Percentiles rank a stretch among this genome's conserved stretches.
Evolutionary conservation across 2,888 invertebrate species (phyloP).

Genomic region (Ferrisia virgata): DNA sequence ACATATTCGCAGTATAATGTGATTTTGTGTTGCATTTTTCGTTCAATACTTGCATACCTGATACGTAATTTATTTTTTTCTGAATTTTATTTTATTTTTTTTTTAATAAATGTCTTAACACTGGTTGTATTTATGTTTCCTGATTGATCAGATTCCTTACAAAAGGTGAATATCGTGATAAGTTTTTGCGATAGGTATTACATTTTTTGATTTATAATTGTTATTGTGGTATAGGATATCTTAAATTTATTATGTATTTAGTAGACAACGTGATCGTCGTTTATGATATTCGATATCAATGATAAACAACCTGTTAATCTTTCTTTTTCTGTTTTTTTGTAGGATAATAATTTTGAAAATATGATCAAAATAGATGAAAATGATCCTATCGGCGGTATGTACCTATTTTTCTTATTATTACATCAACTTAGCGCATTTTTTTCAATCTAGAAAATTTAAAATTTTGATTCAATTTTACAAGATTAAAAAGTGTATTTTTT

Average conservation of each 20-base stretch:
- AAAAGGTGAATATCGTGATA: background rate
- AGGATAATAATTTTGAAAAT: slow-evolving; percentile 50
- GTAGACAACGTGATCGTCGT: background rate
- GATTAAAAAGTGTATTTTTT: too few relatives aligned
- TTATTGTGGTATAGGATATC: too few relatives aligned
- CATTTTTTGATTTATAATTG: too few relatives aligned
- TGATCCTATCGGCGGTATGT: slow-evolving; percentile 84
- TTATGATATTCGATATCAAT: background rate
- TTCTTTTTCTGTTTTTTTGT: background rate
- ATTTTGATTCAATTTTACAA: too few relatives aligned
- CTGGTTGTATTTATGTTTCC: background rate
- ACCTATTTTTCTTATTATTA: background rate
- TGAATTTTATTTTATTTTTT: background rate
- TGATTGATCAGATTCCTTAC: background rate
- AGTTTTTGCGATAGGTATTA: too few relatives aligned
- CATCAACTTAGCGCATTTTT: too few relatives aligned
- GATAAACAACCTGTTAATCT: too few relatives aligned
- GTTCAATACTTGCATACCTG: background rate
- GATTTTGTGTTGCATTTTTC: slow-evolving; percentile 4
- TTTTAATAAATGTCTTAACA: background rate
- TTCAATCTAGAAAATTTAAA: too few relatives aligned
- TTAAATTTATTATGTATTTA: too few relatives aligned
- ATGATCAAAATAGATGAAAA: slow-evolving; percentile 90
- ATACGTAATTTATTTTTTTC: background rate
- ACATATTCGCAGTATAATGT: background rate